Conservation (phyloP, 2,888 invertebrate genomes). For the Leucania comma region DNA sequence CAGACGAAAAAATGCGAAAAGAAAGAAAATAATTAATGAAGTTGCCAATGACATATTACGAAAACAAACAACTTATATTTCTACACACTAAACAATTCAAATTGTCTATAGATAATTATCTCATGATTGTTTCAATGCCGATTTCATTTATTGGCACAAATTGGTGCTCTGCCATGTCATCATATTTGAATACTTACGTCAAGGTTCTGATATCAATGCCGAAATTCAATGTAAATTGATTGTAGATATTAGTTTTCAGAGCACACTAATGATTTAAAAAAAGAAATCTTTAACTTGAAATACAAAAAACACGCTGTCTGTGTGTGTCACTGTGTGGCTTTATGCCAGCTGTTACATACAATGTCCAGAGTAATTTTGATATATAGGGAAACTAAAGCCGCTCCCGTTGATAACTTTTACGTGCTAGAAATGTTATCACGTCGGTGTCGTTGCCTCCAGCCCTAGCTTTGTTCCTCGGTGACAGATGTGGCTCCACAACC, state of each 20-base stretch:
- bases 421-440: constrained; percentile 79
- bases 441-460: constrained; percentile 65
- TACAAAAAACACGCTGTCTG: too few relatives aligned
- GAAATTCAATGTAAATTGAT: constrained; percentile 37
- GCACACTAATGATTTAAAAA: neutral
- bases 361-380: constrained; percentile 67
- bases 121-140: constrained; percentile 68
- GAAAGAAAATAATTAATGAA: neutral
- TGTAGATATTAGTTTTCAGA: constrained; percentile 11
- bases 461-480: constrained; percentile 77
- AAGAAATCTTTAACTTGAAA: neutral
- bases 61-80: constrained; percentile 32
- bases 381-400: constrained; percentile 61
- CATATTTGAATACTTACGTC: constrained; percentile 62
- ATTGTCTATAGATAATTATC: constrained; percentile 64
- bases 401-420: constrained; percentile 74
- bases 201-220: constrained; percentile 38
- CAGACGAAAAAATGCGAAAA: neutral
- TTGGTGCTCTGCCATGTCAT: constrained; percentile 67
- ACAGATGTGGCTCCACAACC: constrained; percentile 73
- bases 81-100: constrained; percentile 42
- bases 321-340: too few relatives aligned
- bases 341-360: constrained; percentile 36
- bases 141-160: constrained; percentile 69
- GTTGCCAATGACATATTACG: constrained; percentile 36